Conservation (phyloP, 1,140 invertebrate species). For the Drosophila funebris region DNA sequence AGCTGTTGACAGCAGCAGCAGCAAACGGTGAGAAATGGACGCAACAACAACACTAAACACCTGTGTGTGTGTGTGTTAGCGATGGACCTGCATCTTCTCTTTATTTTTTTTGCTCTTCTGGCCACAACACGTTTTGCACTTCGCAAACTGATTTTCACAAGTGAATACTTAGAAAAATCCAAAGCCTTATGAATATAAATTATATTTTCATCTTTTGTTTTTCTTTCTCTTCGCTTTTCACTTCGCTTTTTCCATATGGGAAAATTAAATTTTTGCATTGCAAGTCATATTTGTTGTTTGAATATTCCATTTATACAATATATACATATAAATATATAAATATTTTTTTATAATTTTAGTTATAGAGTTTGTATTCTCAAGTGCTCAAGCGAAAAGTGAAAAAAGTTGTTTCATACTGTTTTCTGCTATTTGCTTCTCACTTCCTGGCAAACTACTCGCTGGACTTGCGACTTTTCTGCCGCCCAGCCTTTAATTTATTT, state of each 20-base stretch:
- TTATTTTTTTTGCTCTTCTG: not conserved
- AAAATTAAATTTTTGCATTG: not conserved
- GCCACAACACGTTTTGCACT: not conserved
- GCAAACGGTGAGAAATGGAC: not conserved
- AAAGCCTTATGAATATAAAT: conserved; percentile 4
- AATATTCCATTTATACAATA: not conserved
- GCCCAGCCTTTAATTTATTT: not conserved
- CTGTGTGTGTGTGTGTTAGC: not conserved
- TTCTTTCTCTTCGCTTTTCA: not conserved
- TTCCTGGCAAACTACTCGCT: too few relatives aligned
- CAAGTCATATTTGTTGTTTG: not conserved
- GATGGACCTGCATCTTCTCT: not conserved
- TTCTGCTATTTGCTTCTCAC: not conserved
- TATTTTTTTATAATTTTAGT: too few relatives aligned
- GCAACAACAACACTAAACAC: not conserved
- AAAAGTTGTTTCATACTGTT: too few relatives aligned
- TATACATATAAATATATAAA: too few relatives aligned
- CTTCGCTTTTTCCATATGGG: not conserved
- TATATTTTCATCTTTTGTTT: not conserved
- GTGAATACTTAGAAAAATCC: not conserved
- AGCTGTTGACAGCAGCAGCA: conserved; percentile 17
- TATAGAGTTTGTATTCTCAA: too few relatives aligned
- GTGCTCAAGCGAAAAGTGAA: too few relatives aligned
- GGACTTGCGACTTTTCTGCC: too few relatives aligned
- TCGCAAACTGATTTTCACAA: not conserved